Evolutionary conservation across 2,113 vertebrate species (phyloP).

Genomic region (Pholis gunnellus): DNA sequence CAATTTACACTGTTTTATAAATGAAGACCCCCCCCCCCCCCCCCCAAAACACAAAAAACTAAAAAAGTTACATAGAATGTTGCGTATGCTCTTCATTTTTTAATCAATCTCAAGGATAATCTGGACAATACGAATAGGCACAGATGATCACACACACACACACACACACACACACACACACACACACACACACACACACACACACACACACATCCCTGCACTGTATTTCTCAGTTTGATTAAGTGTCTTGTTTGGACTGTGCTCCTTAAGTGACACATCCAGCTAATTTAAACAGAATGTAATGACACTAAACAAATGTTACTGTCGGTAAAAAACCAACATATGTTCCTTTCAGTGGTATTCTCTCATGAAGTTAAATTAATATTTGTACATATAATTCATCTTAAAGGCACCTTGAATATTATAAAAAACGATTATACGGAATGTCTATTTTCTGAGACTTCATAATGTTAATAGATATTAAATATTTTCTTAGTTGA

Average conservation of each 20-base stretch:
- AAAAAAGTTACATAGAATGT: conserved; percentile 8
- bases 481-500: conserved; percentile 50
- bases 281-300: conserved; percentile 16
- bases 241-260: not conserved
- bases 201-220: conserved; percentile 3
- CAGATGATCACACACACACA: not conserved
- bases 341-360: not conserved
- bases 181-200: not conserved
- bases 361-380: conserved; percentile 2
- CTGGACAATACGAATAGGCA: not conserved
- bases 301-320: conserved; percentile 11
- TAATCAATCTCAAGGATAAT: not conserved
- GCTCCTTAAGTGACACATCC: not conserved
- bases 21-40: not conserved
- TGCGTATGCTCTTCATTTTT: not conserved
- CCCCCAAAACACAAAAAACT: not conserved
- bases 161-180: not conserved
- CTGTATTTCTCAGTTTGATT: conserved; percentile 6
- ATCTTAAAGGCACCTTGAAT: conserved; percentile 14
- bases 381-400: conserved; percentile 15
- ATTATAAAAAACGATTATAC: not conserved
- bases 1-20: not conserved
- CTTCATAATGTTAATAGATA: conserved; percentile 12
- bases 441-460: conserved; percentile 47
- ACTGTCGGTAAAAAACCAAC: conserved; percentile 7